These are phyloP conservation scores for Pardalotus punctatus DNA, from an alignment of 2,113 vertebrate genomes.

Conservation along the genomic window DNA sequence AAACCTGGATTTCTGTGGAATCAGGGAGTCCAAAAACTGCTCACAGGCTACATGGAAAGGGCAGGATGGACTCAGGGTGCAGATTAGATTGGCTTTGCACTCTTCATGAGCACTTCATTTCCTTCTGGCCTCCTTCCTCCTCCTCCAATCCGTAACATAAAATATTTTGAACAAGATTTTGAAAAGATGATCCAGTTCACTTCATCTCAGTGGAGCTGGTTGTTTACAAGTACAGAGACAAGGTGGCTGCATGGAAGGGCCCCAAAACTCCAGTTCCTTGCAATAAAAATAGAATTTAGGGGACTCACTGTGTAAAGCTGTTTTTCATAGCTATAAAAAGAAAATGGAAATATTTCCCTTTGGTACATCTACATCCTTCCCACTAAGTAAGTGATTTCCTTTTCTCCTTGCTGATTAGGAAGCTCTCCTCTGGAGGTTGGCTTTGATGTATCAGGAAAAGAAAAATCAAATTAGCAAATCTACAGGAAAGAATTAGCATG, in stretches of 20 bases:
- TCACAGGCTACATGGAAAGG: not conserved
- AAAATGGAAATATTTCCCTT: constrained; percentile 15
- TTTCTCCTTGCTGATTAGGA: constrained; percentile 27
- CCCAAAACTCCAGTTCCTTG: not conserved
- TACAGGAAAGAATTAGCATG: not conserved
- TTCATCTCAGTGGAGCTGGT: not conserved
- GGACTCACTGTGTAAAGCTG: not conserved
- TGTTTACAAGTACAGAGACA: not conserved
- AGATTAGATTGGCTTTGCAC: not conserved
- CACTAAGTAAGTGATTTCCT: constrained; percentile 30
- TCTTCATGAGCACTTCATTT: not conserved
- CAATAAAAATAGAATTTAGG: not conserved
- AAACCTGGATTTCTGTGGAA: not conserved
- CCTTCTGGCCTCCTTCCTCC: not conserved
- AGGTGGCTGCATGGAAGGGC: rapidly evolving
- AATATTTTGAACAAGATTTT: not conserved
- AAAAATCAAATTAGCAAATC: constrained; percentile 24
- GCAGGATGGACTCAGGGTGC: not conserved
- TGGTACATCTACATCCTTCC: constrained; percentile 25
- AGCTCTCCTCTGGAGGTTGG: constrained; percentile 8
- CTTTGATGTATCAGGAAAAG: constrained; percentile 40
- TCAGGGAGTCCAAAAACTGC: not conserved
- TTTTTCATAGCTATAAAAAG: constrained; percentile 37
- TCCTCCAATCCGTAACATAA: not conserved
- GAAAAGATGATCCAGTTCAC: not conserved